Conservation (phyloP, 2,888 invertebrate species). For the Caenorhabditis sp. region DNA sequence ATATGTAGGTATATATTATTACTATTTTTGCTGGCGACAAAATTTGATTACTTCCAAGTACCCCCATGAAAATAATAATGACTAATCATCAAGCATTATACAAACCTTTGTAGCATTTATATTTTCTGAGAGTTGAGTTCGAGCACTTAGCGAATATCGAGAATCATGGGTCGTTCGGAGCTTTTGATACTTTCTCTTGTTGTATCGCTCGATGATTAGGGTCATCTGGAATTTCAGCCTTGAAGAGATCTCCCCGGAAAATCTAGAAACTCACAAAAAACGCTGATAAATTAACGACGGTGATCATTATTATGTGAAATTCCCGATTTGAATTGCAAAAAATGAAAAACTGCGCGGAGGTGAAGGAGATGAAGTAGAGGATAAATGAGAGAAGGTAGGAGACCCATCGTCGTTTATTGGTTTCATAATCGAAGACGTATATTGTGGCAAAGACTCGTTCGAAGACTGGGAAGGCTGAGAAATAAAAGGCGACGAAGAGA, state of each 20-base stretch:
- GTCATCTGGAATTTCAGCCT: constrained; percentile 31
- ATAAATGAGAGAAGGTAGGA: constrained; percentile 35
- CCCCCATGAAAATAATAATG: too few species aligned
- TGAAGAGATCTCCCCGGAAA: too few species aligned
- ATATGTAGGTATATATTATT: too few species aligned
- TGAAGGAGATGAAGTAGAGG: constrained; percentile 31
- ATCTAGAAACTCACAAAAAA: constrained; percentile 37
- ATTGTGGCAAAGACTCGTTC: constrained; percentile 45
- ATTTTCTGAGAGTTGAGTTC: constrained; percentile 32
- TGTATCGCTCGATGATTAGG: constrained; percentile 22
- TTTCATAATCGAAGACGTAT: constrained; percentile 44
- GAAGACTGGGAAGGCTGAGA: constrained; percentile 44
- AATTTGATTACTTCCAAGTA: too few species aligned
- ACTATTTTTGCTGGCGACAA: too few species aligned
- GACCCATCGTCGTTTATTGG: constrained; percentile 39
- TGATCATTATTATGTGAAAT: constrained; percentile 24
- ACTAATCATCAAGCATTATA: too few species aligned
- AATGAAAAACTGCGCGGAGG: constrained; percentile 38
- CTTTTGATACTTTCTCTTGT: constrained; percentile 18
- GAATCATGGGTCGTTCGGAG: constrained; percentile 8
- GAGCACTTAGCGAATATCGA: constrained; percentile 16
- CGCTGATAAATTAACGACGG: constrained; percentile 32
- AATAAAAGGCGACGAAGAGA: constrained; percentile 48
- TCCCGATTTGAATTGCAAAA: constrained; percentile 22
- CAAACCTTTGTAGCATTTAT: constrained; percentile 25